A percentile compares a stretch with the other conserved stretches of the same genome.
Evolutionary conservation across 1,140 invertebrate genomes (phyloP).

Genomic region (Akabosia matsudoensis): DNA sequence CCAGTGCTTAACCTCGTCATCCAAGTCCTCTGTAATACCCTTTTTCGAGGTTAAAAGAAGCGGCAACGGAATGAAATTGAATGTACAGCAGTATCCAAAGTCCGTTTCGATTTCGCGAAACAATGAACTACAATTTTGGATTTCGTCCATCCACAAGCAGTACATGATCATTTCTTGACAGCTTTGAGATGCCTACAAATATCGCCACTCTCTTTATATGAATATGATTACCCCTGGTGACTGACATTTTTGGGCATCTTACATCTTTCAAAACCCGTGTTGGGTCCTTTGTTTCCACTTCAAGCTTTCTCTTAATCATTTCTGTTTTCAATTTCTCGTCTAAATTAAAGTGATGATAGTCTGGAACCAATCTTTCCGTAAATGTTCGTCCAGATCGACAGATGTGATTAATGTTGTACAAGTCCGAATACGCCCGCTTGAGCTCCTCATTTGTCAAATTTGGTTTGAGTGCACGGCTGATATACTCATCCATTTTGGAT

Average conservation of each 20-base stretch:
- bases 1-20: neutral
- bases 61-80: conserved; percentile 6
- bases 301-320: neutral
- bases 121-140: neutral
- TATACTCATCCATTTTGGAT: conserved; percentile 55
- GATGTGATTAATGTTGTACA: conserved; percentile 12
- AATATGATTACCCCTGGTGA: too few relatives aligned
- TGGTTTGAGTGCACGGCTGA: neutral
- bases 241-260: too few relatives aligned
- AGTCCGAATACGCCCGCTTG: neutral
- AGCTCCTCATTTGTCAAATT: conserved; percentile 2
- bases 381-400: neutral
- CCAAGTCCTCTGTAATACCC: neutral
- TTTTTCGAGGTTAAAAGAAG: neutral
- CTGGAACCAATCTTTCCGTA: neutral
- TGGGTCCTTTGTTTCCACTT: neutral
- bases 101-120: conserved; percentile 21
- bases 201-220: too few relatives aligned
- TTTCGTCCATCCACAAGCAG: conserved; percentile 10
- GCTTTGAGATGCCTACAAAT: conserved; percentile 14
- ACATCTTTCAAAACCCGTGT: neutral
- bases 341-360: neutral
- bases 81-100: conserved; percentile 4
- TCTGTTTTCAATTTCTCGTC: conserved; percentile 3
- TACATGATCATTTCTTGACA: conserved; percentile 15